phyloP scores from a whole-genome alignment of 2,888 invertebrate species.

The Hypercompe scribonia region DNA sequence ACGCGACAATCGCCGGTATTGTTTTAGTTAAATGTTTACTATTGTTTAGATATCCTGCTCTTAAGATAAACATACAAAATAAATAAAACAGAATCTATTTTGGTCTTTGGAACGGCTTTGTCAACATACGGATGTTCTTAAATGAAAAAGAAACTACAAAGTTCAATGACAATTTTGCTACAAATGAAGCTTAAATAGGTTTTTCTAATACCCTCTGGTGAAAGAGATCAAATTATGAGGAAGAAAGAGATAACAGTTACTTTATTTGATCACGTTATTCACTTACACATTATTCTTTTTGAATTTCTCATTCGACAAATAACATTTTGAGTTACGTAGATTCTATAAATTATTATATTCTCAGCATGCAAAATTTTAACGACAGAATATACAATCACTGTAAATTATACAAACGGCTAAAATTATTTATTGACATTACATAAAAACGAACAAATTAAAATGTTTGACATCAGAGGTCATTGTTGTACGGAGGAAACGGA shows the following conservation, averaged over 20 bases:
- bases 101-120: slow-evolving; percentile 1
- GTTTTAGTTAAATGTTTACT: slow-evolving; percentile 61
- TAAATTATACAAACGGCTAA: slow-evolving; percentile 31
- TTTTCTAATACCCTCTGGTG: not conserved
- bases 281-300: not conserved
- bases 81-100: slow-evolving; percentile 9
- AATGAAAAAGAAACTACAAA: no score
- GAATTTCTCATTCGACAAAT: not conserved
- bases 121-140: not conserved
- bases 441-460: slow-evolving; percentile 42
- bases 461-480: slow-evolving; percentile 60
- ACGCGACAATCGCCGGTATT: slow-evolving; percentile 69
- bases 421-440: slow-evolving; percentile 35
- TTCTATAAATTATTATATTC: not conserved
- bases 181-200: not conserved
- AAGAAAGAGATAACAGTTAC: not conserved
- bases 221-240: not conserved
- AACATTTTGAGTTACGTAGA: not conserved
- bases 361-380: not conserved
- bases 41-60: slow-evolving; percentile 61
- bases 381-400: slow-evolving; percentile 16
- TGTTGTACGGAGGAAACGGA: slow-evolving; percentile 66
- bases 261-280: not conserved
- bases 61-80: slow-evolving; percentile 3
- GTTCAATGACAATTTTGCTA: not conserved